Evolutionary conservation across 1,140 invertebrate species (phyloP), one percentile per base, ranked within the genome.

Genomic region (Acromyrmex heyeri): DNA sequence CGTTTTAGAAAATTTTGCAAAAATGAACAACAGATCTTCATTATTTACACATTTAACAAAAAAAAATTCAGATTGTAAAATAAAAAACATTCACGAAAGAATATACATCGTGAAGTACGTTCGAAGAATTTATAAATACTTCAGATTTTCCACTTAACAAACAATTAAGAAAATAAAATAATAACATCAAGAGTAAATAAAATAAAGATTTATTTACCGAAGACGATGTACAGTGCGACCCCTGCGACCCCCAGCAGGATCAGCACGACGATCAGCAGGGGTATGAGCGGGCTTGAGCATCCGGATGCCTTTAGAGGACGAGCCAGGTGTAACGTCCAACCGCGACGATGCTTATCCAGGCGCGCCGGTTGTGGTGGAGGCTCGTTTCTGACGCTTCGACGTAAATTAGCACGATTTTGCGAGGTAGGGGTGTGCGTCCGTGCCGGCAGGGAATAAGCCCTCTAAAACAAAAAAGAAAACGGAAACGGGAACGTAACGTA

Each of bases 251-350:
- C 93, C 18, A 95, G 91, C 44, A 95, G 92, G 27, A 92, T 89
- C 57, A 95, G 79, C 65, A 95, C 86, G 7, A 93, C 85, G 34
- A 94, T 91, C 53, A 95, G 70, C 4, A 95, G 86, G 1, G 95
- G 79, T 10, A 94, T 79, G 24, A 94, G 91, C 5, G 93, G 93
- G 73, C 92, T 94, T 86, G 94, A 93, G 70, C 94, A 95, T 78
- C 91, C 89, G 72, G 94, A 91, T 57, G 69, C 27, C 50, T 88
- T 86, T 62, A 94, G 88, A 65, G 94, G 94, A 78, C 92, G 88
- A 64, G 92, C 93, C 82, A 95, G 92, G 86, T 95, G 93, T 57
- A 95, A 78, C 0, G 93, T 95, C 94, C 95, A 95, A 38, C 95
- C 95, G 73, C 93, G 92, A 65, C 94, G 92, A 85, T 94, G 93